phyloP scores from a whole-genome alignment of 2,113 vertebrate genomes.

The Varanus komodoensis region DNA sequence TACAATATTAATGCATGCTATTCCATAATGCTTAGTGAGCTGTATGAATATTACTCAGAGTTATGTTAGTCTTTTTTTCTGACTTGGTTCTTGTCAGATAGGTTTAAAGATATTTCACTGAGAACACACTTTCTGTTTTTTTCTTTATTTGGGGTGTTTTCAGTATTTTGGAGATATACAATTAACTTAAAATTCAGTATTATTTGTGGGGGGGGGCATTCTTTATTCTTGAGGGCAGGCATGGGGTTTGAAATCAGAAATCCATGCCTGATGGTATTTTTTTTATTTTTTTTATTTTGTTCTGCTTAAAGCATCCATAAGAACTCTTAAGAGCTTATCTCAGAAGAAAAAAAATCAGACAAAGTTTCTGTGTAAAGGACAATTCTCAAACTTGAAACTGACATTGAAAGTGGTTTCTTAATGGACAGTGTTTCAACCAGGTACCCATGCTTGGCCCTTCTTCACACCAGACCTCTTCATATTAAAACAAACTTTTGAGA shows the following conservation, averaged over 20 bases:
- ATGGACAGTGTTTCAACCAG: constrained; percentile 75
- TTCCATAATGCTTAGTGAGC: constrained; percentile 94
- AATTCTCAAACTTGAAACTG: constrained; percentile 60
- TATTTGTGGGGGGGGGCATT: constrained; percentile 78
- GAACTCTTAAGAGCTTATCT: constrained; percentile 74
- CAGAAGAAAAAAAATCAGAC: constrained; percentile 49
- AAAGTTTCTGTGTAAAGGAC: constrained; percentile 66
- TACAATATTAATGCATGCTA: constrained; percentile 97
- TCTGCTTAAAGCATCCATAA: constrained; percentile 72
- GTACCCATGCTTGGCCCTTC: constrained; percentile 80
- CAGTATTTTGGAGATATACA: constrained; percentile 87
- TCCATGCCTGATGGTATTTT: constrained; percentile 77
- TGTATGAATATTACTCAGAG: constrained; percentile 89
- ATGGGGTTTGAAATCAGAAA: constrained; percentile 81
- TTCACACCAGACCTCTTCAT: constrained; percentile 81
- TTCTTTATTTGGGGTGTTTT: constrained; percentile 84
- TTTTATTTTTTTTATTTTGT: neutral
- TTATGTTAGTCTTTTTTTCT: constrained; percentile 88
- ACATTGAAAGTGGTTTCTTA: constrained; percentile 62
- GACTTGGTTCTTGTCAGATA: constrained; percentile 85
- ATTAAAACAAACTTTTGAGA: constrained; percentile 65
- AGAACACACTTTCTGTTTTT: constrained; percentile 81
- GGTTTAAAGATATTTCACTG: constrained; percentile 87
- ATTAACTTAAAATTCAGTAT: constrained; percentile 87
- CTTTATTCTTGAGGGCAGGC: constrained; percentile 76